phyloP scores from a whole-genome alignment of 2,113 vertebrate species.

The Ptychochromis oligacanthus region DNA sequence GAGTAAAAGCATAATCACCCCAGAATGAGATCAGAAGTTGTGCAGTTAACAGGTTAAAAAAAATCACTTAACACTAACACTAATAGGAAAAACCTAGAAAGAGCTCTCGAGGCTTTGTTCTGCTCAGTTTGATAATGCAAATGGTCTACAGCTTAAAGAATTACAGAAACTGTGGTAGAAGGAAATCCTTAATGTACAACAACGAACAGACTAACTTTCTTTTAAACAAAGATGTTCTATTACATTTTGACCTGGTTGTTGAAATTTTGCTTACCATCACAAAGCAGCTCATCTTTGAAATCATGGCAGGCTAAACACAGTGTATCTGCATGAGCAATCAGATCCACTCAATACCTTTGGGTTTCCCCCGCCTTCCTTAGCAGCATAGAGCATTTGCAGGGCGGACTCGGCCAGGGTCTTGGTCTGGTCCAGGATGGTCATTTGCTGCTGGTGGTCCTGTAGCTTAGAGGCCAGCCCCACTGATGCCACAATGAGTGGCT shows the following conservation, averaged over 20 bases:
- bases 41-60: background rate
- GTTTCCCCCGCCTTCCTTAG: slow-evolving; percentile 98
- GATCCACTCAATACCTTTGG: slow-evolving; percentile 86
- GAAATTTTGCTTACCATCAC: background rate
- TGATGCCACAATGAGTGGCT: slow-evolving; percentile 91
- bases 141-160: background rate
- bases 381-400: slow-evolving; percentile 96
- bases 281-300: background rate
- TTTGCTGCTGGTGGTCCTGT: slow-evolving; percentile 95
- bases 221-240: background rate
- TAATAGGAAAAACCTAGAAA: background rate
- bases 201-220: background rate
- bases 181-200: background rate
- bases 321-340: background rate
- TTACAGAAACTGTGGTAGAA: background rate
- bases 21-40: background rate
- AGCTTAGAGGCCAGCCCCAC: slow-evolving; percentile 94
- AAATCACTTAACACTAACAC: background rate
- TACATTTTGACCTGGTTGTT: background rate
- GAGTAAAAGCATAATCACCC: background rate
- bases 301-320: background rate
- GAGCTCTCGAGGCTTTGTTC: background rate
- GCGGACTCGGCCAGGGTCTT: slow-evolving; percentile 97
- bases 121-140: background rate
- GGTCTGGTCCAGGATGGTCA: slow-evolving; percentile 96